Evolutionary conservation across 1,140 invertebrate genomes (phyloP).

Genomic region (Atopsyche davidsoni): DNA sequence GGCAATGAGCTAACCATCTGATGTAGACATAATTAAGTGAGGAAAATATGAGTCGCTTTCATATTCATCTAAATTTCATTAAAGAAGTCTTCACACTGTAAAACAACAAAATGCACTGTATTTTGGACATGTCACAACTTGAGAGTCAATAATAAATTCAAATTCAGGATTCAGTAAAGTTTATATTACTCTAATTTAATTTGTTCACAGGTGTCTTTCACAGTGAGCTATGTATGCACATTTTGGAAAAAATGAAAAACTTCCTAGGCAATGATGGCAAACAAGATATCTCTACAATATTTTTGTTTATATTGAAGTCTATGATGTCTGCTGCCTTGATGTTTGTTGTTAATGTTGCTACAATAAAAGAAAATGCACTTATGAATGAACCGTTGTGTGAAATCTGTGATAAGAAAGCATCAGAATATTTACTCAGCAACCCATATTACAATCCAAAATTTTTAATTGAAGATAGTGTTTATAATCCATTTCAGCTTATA

Average conservation of each 20-base stretch:
- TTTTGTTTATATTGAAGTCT: slow-evolving; percentile 19
- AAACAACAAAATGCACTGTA: too few relatives aligned
- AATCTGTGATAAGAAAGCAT: slow-evolving; percentile 11
- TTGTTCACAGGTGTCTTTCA: slow-evolving; percentile 22
- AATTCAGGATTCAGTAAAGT: too few relatives aligned
- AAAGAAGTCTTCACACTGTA: too few relatives aligned
- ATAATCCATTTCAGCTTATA: slow-evolving; percentile 21
- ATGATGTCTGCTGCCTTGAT: slow-evolving; percentile 17
- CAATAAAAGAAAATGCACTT: slow-evolving; percentile 13
- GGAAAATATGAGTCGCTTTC: too few relatives aligned
- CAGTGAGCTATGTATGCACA: slow-evolving; percentile 21
- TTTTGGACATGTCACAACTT: too few relatives aligned
- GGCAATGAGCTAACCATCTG: too few relatives aligned
- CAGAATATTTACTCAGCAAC: slow-evolving; percentile 18
- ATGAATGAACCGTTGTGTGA: slow-evolving; percentile 13
- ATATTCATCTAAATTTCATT: too few relatives aligned
- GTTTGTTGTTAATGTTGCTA: slow-evolving; percentile 19
- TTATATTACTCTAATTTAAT: slow-evolving; percentile 12
- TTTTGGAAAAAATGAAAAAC: slow-evolving; percentile 17
- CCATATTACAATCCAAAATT: slow-evolving; percentile 24
- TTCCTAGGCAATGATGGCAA: slow-evolving; percentile 1
- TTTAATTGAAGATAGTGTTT: slow-evolving; percentile 17
- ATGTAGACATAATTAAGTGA: too few relatives aligned
- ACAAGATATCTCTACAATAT: not conserved
- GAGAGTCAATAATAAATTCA: too few relatives aligned